phyloP scores from a whole-genome alignment of 2,888 invertebrate species.

The Alloscopus bannaensis region DNA sequence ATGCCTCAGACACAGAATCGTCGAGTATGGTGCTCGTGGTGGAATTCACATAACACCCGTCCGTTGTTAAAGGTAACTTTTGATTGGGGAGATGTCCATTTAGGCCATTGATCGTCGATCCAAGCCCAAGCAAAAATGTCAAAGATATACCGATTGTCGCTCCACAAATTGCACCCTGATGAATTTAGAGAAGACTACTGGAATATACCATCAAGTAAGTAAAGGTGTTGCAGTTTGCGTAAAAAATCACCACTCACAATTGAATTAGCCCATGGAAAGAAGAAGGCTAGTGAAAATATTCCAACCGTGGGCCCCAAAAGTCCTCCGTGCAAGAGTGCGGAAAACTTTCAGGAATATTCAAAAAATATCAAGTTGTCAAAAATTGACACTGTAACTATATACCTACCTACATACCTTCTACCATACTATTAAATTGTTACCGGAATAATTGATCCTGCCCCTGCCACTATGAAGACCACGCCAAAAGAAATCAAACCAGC shows the following conservation, averaged over 20 bases:
- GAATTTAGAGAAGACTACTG: not conserved
- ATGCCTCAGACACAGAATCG: not conserved
- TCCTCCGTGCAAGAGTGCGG: conserved; percentile 91
- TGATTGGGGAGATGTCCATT: conserved; percentile 57
- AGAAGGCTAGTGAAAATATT: conserved; percentile 90
- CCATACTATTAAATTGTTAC: conserved; percentile 75
- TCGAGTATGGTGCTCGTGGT: not conserved
- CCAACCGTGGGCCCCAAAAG: conserved; percentile 91
- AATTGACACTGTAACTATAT: no score
- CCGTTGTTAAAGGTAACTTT: conserved; percentile 41
- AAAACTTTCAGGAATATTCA: conserved; percentile 78
- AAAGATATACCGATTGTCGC: conserved; percentile 30
- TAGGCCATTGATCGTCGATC: conserved; percentile 51
- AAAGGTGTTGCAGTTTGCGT: not conserved
- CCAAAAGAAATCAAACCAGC: conserved; percentile 87
- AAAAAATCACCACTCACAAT: conserved; percentile 78
- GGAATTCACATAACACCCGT: conserved; percentile 31
- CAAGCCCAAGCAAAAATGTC: conserved; percentile 58
- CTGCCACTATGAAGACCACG: conserved; percentile 89
- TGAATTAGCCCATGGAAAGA: conserved; percentile 89
- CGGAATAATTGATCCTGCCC: conserved; percentile 91
- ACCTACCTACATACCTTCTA: no score
- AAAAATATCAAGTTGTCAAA: not conserved
- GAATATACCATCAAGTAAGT: not conserved
- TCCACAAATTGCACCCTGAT: conserved; percentile 62